Percentiles rank a stretch among this genome's conserved stretches.
phyloP scores from a whole-genome alignment of 2,797 vertebrate genomes.

The Eidolon dupreanum region DNA sequence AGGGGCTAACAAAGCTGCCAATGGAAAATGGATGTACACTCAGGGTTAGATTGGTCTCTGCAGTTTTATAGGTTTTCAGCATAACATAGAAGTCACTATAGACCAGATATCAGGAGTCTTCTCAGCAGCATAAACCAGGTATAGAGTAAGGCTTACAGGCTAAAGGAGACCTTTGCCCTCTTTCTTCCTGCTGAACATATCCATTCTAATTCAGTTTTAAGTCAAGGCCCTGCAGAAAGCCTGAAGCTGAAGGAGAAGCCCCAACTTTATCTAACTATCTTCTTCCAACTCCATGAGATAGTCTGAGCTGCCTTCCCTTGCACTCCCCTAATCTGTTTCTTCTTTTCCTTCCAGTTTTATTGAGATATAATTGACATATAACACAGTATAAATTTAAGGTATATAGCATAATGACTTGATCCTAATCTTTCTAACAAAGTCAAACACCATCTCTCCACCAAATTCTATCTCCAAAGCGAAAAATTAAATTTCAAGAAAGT shows the following conservation, averaged over 20 bases:
- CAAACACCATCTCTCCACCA: neutral
- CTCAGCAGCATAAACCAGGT: neutral
- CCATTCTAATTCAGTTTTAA: neutral
- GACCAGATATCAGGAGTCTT: neutral
- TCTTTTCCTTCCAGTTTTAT: neutral
- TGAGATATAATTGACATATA: neutral
- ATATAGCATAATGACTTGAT: neutral
- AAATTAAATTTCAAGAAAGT: slow-evolving; percentile 36
- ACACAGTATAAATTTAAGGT: neutral
- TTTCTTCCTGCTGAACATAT: neutral
- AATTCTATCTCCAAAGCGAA: slow-evolving; percentile 9
- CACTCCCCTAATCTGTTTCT: neutral
- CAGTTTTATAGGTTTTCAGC: neutral
- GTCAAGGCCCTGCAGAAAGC: neutral
- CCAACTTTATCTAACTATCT: neutral
- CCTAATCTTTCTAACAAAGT: neutral
- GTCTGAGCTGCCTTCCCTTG: neutral
- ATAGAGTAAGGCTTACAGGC: neutral
- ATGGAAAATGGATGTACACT: neutral
- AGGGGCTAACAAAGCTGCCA: neutral
- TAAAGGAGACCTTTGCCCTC: neutral
- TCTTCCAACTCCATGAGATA: neutral
- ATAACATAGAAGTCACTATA: neutral
- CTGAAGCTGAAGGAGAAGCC: neutral
- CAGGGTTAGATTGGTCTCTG: neutral